These are phyloP conservation scores for Thelaira solivaga DNA, from an alignment of 2,888 invertebrate species.

Conservation along the genomic window DNA sequence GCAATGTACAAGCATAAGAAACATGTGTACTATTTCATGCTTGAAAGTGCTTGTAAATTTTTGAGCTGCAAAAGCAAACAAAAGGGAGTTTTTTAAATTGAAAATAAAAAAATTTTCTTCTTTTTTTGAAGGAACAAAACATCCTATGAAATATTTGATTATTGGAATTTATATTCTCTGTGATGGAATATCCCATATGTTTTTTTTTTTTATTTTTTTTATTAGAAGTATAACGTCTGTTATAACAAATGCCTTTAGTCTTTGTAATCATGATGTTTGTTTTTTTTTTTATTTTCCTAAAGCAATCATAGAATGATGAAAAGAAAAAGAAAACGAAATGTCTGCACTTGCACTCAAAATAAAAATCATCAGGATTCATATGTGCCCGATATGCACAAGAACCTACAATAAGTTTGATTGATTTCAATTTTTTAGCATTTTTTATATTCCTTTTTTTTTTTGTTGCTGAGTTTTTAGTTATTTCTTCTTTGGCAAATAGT, in stretches of 20 bases:
- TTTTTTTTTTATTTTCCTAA: slow-evolving; percentile 21
- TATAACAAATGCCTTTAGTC: slow-evolving; percentile 31
- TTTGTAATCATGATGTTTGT: slow-evolving; percentile 49
- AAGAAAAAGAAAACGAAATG: slow-evolving; percentile 28
- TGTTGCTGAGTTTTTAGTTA: slow-evolving; percentile 2
- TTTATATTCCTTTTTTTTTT: background rate
- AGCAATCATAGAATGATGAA: background rate
- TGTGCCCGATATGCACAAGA: slow-evolving; percentile 27
- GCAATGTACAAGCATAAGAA: no score
- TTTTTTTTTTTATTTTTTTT: background rate
- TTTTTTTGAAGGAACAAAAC: no score
- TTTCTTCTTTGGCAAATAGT: slow-evolving; percentile 22
- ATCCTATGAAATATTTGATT: no score
- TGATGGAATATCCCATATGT: slow-evolving; percentile 6
- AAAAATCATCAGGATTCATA: slow-evolving; percentile 54
- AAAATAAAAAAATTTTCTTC: no score
- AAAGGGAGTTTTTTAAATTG: no score
- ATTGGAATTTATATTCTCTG: background rate
- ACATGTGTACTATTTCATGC: no score
- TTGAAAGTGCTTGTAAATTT: no score
- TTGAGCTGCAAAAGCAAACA: no score
- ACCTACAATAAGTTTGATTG: slow-evolving; percentile 57
- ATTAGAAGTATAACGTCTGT: slow-evolving; percentile 1
- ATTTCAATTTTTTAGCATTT: slow-evolving; percentile 43
- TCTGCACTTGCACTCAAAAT: slow-evolving; percentile 50